Conservation (phyloP, 2,113 vertebrate species). For the Chunga burmeisteri region DNA sequence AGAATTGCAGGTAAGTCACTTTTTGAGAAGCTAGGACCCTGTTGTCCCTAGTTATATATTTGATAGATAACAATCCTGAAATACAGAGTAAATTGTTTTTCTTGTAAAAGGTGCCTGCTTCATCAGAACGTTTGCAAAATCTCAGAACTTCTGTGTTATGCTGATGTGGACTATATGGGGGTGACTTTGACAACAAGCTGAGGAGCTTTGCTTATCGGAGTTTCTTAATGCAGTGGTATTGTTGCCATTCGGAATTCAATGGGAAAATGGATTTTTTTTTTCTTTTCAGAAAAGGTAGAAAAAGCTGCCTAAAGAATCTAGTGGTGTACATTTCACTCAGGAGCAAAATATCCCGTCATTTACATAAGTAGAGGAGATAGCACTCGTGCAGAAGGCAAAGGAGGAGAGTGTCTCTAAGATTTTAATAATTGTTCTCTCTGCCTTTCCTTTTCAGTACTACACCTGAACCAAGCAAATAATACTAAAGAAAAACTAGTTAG, state of each 20-base stretch:
- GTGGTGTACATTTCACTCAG: not conserved
- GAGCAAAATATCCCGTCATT: not conserved
- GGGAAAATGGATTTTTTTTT: not conserved
- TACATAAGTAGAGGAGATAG: not conserved
- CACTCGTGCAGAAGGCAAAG: not conserved
- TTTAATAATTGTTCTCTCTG: not conserved
- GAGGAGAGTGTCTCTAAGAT: not conserved
- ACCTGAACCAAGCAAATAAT: not conserved
- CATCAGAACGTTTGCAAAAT: not conserved
- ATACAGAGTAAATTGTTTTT: not conserved
- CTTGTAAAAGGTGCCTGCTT: not conserved
- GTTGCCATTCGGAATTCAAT: not conserved
- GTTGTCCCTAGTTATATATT: not conserved
- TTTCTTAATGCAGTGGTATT: not conserved
- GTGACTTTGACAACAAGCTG: not conserved
- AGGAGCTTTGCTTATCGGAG: not conserved
- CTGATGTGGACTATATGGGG: not conserved
- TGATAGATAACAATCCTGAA: not conserved
- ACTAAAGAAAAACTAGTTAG: not conserved
- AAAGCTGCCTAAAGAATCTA: not conserved
- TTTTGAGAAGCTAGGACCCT: not conserved
- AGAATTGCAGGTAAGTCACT: not conserved
- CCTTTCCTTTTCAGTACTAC: not conserved
- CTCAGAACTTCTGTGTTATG: not conserved
- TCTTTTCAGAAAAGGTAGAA: not conserved